Percentiles rank a stretch among this genome's conserved stretches.
These are phyloP conservation scores for Brienomyrus longianalis DNA, from an alignment of 2,113 vertebrate species.

Conservation along the genomic window DNA sequence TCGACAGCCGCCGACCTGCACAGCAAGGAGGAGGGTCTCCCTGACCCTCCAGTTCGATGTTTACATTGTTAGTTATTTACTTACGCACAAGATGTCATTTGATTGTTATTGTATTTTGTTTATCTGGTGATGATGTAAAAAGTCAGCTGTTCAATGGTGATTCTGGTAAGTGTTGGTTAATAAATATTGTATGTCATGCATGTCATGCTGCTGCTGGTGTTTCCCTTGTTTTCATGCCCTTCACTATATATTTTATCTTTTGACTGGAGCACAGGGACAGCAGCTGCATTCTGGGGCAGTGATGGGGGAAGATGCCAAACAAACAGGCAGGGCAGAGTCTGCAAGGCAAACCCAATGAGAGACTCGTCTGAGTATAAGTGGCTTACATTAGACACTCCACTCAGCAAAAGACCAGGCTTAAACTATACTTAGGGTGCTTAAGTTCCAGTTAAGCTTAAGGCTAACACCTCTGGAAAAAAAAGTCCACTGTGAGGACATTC, in stretches of 20 bases:
- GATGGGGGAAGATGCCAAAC: not conserved
- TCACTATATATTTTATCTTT: not conserved
- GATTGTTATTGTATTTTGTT: constrained; percentile 44
- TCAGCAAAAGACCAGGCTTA: not conserved
- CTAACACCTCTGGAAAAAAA: not conserved
- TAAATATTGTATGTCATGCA: constrained; percentile 58
- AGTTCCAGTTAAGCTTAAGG: not conserved
- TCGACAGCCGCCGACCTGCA: not conserved
- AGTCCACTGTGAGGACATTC: not conserved
- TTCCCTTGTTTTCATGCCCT: constrained; percentile 6
- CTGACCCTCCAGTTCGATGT: constrained; percentile 49
- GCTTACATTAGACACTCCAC: not conserved
- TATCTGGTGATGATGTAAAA: constrained; percentile 44
- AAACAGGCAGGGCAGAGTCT: not conserved
- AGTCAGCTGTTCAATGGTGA: constrained; percentile 48
- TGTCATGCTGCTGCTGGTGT: constrained; percentile 5
- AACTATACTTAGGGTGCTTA: not conserved
- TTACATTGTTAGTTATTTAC: constrained; percentile 53
- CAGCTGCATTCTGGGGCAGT: not conserved
- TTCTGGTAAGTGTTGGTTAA: constrained; percentile 59
- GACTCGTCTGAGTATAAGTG: not conserved
- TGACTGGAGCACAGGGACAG: not conserved
- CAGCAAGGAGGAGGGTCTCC: constrained; percentile 28
- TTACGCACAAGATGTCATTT: constrained; percentile 47
- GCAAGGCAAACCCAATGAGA: not conserved